phyloP scores from a whole-genome alignment of 2,888 invertebrate species.

The Rotaria socialis region DNA sequence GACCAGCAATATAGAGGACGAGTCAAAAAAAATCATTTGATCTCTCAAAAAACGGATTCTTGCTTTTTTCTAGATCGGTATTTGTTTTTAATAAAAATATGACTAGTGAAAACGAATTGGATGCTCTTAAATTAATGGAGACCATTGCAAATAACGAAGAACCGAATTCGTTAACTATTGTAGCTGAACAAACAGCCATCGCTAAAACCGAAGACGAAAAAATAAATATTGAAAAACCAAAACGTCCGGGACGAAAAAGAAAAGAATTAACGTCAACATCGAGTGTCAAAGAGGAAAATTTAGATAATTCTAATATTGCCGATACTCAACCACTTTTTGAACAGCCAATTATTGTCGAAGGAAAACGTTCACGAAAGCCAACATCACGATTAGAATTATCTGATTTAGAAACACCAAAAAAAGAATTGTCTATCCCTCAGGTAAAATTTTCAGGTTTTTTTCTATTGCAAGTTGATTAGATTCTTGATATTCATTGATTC shows the following conservation, averaged over 20 bases:
- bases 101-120: background rate
- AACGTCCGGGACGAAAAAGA: slow-evolving; percentile 11
- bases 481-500: too few species aligned
- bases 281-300: background rate
- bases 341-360: slow-evolving; percentile 15
- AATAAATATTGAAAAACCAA: background rate
- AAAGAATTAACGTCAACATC: background rate
- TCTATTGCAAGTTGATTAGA: background rate
- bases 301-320: background rate
- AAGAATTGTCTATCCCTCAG: background rate
- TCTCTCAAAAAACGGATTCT: background rate
- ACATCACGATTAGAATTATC: background rate
- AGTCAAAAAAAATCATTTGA: background rate
- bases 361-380: slow-evolving; percentile 16
- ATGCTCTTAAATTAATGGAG: background rate
- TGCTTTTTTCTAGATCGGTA: background rate
- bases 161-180: background rate
- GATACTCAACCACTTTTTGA: slow-evolving; percentile 15
- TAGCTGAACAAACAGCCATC: background rate
- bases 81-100: background rate
- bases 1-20: too few species aligned
- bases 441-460: background rate
- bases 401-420: background rate
- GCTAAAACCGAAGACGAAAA: background rate
- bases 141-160: background rate